Evolutionary conservation across 1,140 invertebrate genomes (phyloP), one percentile per base, ranked within the genome.

Genomic region (Leptoteleia sp.): DNA sequence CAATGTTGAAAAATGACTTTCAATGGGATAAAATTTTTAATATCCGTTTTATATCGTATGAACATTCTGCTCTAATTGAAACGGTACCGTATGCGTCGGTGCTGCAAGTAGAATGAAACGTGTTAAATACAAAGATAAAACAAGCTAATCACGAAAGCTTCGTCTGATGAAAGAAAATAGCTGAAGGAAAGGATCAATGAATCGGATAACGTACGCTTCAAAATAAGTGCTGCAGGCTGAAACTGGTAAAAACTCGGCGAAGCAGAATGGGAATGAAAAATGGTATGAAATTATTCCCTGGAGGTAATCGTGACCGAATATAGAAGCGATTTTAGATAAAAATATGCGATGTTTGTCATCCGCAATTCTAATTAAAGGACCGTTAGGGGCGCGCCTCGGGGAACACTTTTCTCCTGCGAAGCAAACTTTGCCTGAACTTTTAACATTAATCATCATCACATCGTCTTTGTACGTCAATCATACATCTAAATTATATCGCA

Each of bases 381-480:
- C n/a, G n/a, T n/a, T 79, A 55, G 38, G 29, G 62, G 15, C 12
- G 11, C 40, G 47, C 54, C 47, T 62, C 11, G 7, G 33, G 42
- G 65, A 64, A 65, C 22, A 43, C 29, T 68, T 75, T 71, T 67
- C 76, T 62, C n/a, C 27, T 16, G 5, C 8, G 17, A 22, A 47
- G 13, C 38, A 0, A 71, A 76, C 52, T 76, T 64, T 7, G 9
- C 0, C 16, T 1, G 8, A 76, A 79, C 57, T 79, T 79, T 43
- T 9, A 52, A 25, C 65, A 80, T 76, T 76, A 80, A 76, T 80
- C 77, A 76, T 76, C 61, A 76, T 80, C 61, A 72, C 48, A 22
- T 67, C 52, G 72, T 52, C 67, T 68, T 72, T 68, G 42, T 64
- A 68, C 72, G 78, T 80, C 71, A 80, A 71, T 80, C 67, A 72